Base-by-base conservation (phyloP, 2,113 vertebrate genomes). In the Strix aluco region DNA sequence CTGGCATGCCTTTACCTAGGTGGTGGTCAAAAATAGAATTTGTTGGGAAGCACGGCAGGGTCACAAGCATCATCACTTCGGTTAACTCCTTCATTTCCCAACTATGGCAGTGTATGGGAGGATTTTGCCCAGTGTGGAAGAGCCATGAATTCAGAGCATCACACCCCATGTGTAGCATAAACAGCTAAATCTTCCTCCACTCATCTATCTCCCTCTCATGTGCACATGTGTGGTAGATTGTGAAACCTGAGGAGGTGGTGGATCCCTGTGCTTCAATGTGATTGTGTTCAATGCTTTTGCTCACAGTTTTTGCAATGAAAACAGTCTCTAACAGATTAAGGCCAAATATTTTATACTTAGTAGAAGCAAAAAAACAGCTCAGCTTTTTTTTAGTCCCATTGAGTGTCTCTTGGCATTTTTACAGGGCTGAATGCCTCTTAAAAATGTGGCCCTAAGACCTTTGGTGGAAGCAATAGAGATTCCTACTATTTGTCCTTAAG, bases 11-110 rank as follows among this genome's bases (percentile, higher is more conserved):
- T 32, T 92, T 27, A 47, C 19, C 17, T 38, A 86, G 25, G 9
- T 38, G 47, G 6, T 1, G 5, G 51, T 13, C 47, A 92, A 47
- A 40, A 63, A 14, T 8, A 40, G 3, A 13, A 36, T 55, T 79
- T 66, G 4, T 18, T 51, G 42, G 38, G 38, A 93, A 67, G 46
- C 36, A 44, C 0, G 1, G 23, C 57, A 75, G 67, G 29, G n/a
- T 29, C 26, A 55, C 36, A 80, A 63, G 15, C 23, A 17, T 25
- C 40, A 26, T 38, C 0, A 0, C 44, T 77, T 77, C 0, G 0
- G 15, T 52, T 54, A 77, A 75, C 27, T 15, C 22, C 15, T 73
- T 81, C 11, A 18, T 80, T 88, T 69, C 30, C 54, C 36, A 59
- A 61, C 81, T 12, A 29, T 8, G 3, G 20, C 20, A 44, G 27